Conservation (phyloP, 2,797 vertebrate species). For the Enoplosus armatus region DNA sequence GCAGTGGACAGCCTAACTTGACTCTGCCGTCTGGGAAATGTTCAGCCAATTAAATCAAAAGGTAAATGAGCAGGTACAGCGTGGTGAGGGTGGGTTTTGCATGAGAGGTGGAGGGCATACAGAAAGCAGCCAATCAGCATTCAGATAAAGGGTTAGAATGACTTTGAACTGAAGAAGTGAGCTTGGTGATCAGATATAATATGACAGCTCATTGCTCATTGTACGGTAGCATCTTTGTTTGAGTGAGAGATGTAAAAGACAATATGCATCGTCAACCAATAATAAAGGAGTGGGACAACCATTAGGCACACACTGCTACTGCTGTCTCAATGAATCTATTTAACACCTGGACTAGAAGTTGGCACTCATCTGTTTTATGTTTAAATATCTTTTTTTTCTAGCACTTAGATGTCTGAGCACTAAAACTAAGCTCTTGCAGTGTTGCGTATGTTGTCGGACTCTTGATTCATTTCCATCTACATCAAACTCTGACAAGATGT, state of each 20-base stretch:
- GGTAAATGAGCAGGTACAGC: conserved; percentile 22
- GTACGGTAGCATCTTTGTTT: background rate
- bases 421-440: background rate
- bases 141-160: background rate
- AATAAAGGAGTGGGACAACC: background rate
- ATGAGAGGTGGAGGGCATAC: background rate
- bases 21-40: conserved; percentile 23
- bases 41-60: conserved; percentile 29
- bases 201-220: background rate
- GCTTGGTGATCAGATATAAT: background rate
- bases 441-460: background rate
- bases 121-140: conserved; percentile 18
- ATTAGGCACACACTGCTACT: background rate
- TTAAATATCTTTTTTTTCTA: background rate
- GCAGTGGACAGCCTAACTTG: conserved; percentile 36
- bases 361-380: conserved; percentile 6
- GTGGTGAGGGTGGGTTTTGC: background rate
- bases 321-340: conserved; percentile 5
- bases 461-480: conserved; percentile 14
- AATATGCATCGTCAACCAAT: background rate
- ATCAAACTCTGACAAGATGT: conserved; percentile 21
- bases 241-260: background rate
- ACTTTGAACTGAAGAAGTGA: background rate
- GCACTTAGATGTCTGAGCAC: background rate
- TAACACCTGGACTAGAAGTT: conserved; percentile 32